A percentile compares a stretch with the other conserved stretches of the same genome.
These are phyloP conservation scores for Acomys russatus DNA, from an alignment of 2,797 vertebrate species.

Conservation along the genomic window DNA sequence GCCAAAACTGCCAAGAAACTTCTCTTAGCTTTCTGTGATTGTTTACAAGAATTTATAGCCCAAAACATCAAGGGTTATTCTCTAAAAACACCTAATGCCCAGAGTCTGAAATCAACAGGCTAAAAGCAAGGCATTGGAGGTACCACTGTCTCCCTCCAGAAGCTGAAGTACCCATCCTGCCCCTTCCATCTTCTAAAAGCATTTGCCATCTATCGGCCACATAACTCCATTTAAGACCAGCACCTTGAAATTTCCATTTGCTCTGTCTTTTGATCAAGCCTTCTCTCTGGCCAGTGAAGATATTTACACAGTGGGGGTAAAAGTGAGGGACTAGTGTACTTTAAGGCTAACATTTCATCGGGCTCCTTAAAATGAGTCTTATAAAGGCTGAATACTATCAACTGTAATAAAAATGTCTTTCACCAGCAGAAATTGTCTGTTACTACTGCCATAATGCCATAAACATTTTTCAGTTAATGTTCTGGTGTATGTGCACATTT, in stretches of 20 bases:
- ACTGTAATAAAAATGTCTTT: not conserved
- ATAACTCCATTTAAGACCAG: not conserved
- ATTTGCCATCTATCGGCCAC: not conserved
- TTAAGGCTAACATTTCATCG: not conserved
- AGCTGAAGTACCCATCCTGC: not conserved
- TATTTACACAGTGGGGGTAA: not conserved
- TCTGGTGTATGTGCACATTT: not conserved
- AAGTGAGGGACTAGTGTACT: not conserved
- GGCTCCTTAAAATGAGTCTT: not conserved
- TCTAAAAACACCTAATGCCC: not conserved
- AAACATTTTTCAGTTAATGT: constrained; percentile 47
- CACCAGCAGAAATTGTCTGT: not conserved
- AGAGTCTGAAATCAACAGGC: not conserved
- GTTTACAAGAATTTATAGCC: not conserved
- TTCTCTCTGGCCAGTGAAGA: not conserved
- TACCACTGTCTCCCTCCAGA: not conserved
- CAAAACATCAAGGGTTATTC: not conserved
- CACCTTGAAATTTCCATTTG: not conserved
- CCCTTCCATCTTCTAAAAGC: not conserved
- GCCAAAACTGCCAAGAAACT: not conserved
- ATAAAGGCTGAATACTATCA: not conserved
- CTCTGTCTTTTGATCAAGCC: not conserved
- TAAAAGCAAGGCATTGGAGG: not conserved
- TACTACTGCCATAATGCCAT: not conserved
- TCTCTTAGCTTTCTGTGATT: not conserved